Evolutionary conservation across 53 echinoderm and acorn worm species (phyloP).

Genomic region (Paracentrotus lividus): DNA sequence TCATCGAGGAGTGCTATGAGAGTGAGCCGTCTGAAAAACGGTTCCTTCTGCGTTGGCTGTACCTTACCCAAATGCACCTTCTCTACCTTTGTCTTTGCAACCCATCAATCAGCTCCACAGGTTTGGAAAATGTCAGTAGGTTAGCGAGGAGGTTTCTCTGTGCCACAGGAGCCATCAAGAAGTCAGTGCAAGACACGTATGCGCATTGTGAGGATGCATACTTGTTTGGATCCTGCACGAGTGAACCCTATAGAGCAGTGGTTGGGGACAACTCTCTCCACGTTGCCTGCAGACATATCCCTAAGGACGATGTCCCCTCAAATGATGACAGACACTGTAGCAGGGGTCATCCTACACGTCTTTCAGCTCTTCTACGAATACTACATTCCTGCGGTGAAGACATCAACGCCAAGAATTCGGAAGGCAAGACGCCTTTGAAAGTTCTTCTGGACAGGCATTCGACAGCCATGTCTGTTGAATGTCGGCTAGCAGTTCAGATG

Average conservation of each 20-base stretch:
- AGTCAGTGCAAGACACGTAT: slow-evolving; percentile 50
- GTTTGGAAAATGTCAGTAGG: background rate
- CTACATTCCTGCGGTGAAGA: slow-evolving; percentile 30
- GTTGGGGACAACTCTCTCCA: slow-evolving; percentile 54
- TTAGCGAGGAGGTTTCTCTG: slow-evolving; percentile 33
- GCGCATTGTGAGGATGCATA: slow-evolving; percentile 48
- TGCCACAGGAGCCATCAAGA: slow-evolving; percentile 14
- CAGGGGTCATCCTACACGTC: slow-evolving; percentile 1
- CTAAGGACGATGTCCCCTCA: background rate
- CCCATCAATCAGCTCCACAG: background rate
- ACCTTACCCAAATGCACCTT: slow-evolving; percentile 46
- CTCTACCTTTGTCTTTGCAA: slow-evolving; percentile 37
- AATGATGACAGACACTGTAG: background rate
- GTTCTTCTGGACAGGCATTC: slow-evolving; percentile 27
- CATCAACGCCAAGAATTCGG: slow-evolving; percentile 53
- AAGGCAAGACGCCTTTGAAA: slow-evolving; percentile 55
- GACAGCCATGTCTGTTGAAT: slow-evolving; percentile 15
- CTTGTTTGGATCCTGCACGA: slow-evolving; percentile 38
- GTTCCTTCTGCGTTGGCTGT: slow-evolving; percentile 59
- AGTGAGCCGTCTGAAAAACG: slow-evolving; percentile 50
- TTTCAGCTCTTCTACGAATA: slow-evolving; percentile 33
- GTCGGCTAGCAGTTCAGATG: slow-evolving; percentile 25
- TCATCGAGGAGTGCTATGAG: slow-evolving; percentile 32
- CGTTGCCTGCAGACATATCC: slow-evolving; percentile 61
- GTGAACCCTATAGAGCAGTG: slow-evolving; percentile 50